Percentiles rank a stretch among this genome's conserved stretches.
Evolutionary conservation across 2,888 invertebrate genomes (phyloP).

Genomic region (Trachelus stipa): DNA sequence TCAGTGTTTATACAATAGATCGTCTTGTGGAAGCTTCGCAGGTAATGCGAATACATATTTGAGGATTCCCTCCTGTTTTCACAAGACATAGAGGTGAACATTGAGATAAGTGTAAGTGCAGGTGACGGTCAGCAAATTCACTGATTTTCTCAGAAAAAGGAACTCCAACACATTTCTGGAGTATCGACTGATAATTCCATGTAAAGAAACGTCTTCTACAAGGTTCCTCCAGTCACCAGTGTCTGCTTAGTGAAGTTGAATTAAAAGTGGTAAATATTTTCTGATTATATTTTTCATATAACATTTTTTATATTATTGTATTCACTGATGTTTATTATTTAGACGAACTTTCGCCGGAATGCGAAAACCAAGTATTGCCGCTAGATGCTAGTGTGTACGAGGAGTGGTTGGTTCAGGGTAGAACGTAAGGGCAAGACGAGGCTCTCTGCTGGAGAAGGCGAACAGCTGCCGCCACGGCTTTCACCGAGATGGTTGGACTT

Average conservation of each 20-base stretch:
- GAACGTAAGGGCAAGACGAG: conserved; percentile 40
- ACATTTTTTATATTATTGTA: background rate
- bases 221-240: background rate
- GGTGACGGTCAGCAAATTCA: background rate
- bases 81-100: conserved; percentile 5
- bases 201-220: background rate
- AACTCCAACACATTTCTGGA: background rate
- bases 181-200: background rate
- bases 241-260: background rate
- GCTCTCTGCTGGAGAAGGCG: conserved; percentile 31
- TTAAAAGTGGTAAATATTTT: background rate
- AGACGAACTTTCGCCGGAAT: conserved; percentile 2
- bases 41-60: background rate
- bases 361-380: conserved; percentile 34
- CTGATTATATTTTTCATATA: background rate
- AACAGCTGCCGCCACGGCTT: conserved; percentile 63
- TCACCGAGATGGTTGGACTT: conserved; percentile 72
- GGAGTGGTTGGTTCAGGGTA: conserved; percentile 36
- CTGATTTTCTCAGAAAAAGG: background rate
- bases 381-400: conserved; percentile 57
- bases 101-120: conserved; percentile 24
- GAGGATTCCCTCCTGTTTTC: conserved; percentile 15
- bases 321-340: background rate
- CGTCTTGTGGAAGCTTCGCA: conserved; percentile 12
- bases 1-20: background rate